Percentiles rank a stretch among this genome's conserved stretches.
Evolutionary conservation across 1,140 invertebrate species (phyloP).

Genomic region (Bombus superbus): DNA sequence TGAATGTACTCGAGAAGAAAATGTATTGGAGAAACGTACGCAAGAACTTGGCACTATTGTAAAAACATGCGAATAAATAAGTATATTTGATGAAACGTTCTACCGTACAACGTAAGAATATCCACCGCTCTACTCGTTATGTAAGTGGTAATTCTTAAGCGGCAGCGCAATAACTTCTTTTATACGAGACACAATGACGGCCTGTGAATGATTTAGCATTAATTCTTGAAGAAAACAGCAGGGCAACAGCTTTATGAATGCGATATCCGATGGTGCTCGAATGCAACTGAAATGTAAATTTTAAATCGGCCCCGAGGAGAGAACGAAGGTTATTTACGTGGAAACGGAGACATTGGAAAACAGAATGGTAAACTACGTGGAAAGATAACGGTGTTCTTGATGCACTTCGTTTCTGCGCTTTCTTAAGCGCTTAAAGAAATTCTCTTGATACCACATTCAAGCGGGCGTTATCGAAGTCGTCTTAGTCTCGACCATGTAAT

Average conservation of each 20-base stretch:
- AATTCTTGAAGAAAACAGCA: slow-evolving; percentile 13
- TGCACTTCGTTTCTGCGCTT: background rate
- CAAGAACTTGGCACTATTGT: background rate
- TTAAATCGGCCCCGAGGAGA: slow-evolving; percentile 18
- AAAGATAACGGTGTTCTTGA: slow-evolving; percentile 5
- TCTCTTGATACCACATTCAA: background rate
- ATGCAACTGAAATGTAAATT: slow-evolving; percentile 47
- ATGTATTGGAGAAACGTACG: too few relatives aligned
- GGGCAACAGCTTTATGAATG: slow-evolving; percentile 44
- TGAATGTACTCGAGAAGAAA: background rate
- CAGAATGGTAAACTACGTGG: slow-evolving; percentile 36
- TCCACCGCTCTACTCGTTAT: background rate
- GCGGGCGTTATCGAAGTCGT: background rate
- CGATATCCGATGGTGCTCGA: slow-evolving; percentile 31
- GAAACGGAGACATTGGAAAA: slow-evolving; percentile 16
- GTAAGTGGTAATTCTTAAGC: background rate
- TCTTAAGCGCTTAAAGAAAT: slow-evolving; percentile 13
- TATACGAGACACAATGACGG: slow-evolving; percentile 7
- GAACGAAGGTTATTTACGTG: slow-evolving; percentile 25
- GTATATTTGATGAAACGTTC: background rate
- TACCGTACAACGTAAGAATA: background rate
- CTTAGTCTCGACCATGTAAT: background rate
- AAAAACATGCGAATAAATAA: background rate
- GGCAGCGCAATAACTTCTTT: background rate
- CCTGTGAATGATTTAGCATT: slow-evolving; percentile 39